Evolutionary conservation across 2,797 vertebrate genomes (phyloP).

Genomic region (Eptatretus atami): DNA sequence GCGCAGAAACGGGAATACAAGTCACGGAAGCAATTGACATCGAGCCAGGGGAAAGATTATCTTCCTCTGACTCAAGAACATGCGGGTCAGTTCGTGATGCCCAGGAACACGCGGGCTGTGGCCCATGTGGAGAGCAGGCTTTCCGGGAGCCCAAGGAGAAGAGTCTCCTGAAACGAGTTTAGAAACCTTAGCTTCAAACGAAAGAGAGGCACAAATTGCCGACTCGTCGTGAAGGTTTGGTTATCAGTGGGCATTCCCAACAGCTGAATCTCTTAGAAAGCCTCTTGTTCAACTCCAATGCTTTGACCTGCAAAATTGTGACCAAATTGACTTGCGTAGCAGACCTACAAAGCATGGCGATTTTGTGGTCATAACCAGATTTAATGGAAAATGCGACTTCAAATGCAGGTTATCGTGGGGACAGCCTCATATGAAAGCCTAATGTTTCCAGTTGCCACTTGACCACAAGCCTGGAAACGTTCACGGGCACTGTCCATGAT

Average conservation of each 20-base stretch:
- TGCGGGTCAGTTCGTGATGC: too few species aligned
- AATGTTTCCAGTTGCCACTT: slow-evolving; percentile 67
- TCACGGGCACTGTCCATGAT: slow-evolving; percentile 86
- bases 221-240: slow-evolving; percentile 28
- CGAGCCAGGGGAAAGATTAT: too few species aligned
- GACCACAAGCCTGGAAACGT: slow-evolving; percentile 95
- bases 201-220: slow-evolving; percentile 15
- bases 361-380: too few species aligned
- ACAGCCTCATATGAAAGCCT: slow-evolving; percentile 65
- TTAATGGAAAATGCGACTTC: too few species aligned
- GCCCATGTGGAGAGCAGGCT: too few species aligned
- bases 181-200: slow-evolving; percentile 35
- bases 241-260: slow-evolving; percentile 38
- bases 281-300: too few species aligned
- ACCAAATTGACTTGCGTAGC: too few species aligned
- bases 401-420: slow-evolving; percentile 14
- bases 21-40: not conserved
- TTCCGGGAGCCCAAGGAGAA: slow-evolving; percentile 18
- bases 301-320: too few species aligned
- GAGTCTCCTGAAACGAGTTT: slow-evolving; percentile 60
- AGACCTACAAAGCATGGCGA: too few species aligned
- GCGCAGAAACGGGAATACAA: not conserved
- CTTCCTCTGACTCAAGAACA: too few species aligned
- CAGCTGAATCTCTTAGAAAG: slow-evolving; percentile 21
- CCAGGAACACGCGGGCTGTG: too few species aligned